Percentiles rank a stretch among this genome's conserved stretches.
These are phyloP conservation scores for Hofmannophila pseudospretella DNA, from an alignment of 2,888 invertebrate genomes.

Conservation along the genomic window DNA sequence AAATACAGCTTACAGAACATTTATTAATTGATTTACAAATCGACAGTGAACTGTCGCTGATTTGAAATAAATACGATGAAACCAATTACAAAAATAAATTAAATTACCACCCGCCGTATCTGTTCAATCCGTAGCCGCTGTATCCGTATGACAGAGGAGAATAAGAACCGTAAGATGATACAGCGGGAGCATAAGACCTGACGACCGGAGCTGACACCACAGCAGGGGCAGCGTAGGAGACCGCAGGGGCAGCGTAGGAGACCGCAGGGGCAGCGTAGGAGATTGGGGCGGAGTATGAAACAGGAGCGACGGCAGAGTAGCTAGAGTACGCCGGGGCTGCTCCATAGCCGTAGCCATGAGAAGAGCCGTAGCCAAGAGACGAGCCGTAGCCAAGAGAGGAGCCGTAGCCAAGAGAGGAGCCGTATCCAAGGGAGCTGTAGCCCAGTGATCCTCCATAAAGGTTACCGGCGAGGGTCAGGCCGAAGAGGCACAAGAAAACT, in stretches of 20 bases:
- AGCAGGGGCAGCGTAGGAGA: neutral
- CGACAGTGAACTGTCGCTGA: too few species aligned
- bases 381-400: constrained; percentile 15
- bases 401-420: neutral
- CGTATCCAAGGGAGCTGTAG: constrained; percentile 16
- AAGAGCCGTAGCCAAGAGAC: constrained; percentile 21
- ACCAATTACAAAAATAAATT: neutral
- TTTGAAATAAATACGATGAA: too few species aligned
- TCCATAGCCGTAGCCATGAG: constrained; percentile 16
- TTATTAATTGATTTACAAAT: too few species aligned
- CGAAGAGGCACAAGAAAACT: constrained; percentile 41
- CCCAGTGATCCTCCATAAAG: constrained; percentile 28
- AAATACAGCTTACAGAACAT: too few species aligned
- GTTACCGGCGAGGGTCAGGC: constrained; percentile 38
- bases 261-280: constrained; percentile 17
- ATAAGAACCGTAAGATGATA: constrained; percentile 1
- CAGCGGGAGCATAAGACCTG: constrained; percentile 9
- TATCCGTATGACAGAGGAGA: constrained; percentile 3
- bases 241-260: constrained; percentile 1
- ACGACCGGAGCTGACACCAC: constrained; percentile 1
- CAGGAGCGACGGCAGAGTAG: constrained; percentile 20
- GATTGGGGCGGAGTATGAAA: constrained; percentile 27
- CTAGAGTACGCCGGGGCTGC: constrained; percentile 15
- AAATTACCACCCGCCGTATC: constrained; percentile 36
- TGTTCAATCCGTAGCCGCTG: constrained; percentile 21